These are phyloP conservation scores for Argyresthia albistria DNA, from an alignment of 2,888 invertebrate genomes.

Conservation along the genomic window DNA sequence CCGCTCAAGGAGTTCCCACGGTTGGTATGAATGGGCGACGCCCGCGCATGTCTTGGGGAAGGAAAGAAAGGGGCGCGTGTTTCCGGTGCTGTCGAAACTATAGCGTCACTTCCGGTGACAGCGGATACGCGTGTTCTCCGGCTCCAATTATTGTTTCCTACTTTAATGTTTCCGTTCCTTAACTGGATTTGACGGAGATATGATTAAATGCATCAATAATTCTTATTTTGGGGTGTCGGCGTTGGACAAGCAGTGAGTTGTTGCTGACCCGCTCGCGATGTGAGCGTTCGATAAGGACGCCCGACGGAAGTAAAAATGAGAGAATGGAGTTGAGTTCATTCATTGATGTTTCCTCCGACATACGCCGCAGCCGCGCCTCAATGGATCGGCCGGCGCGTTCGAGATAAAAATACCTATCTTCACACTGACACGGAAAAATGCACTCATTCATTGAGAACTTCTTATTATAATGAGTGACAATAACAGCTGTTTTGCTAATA, in stretches of 20 bases:
- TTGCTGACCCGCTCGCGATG: too few relatives aligned
- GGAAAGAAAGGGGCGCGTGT: conserved; percentile 60
- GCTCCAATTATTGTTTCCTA: conserved; percentile 64
- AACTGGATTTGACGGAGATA: conserved; percentile 5
- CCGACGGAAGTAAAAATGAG: conserved; percentile 48
- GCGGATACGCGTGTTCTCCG: conserved; percentile 59
- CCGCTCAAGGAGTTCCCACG: conserved; percentile 45
- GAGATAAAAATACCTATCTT: not conserved
- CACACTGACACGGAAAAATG: not conserved
- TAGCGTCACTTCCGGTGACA: conserved; percentile 55
- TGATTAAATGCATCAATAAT: not conserved
- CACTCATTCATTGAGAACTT: not conserved
- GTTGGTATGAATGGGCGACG: conserved; percentile 39
- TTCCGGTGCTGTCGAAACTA: conserved; percentile 50
- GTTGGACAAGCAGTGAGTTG: not conserved
- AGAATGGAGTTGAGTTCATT: conserved; percentile 38
- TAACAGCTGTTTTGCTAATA: not conserved
- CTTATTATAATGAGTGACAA: too few relatives aligned
- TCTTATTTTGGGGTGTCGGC: not conserved
- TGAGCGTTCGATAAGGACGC: conserved; percentile 6
- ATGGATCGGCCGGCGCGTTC: conserved; percentile 1
- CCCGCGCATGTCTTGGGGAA: conserved; percentile 22
- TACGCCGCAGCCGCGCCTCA: conserved; percentile 5
- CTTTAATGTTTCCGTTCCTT: conserved; percentile 46
- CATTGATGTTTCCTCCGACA: conserved; percentile 47